Base-by-base conservation (phyloP, 2,797 vertebrate species). In the Brachyrhaphis roseni region DNA sequence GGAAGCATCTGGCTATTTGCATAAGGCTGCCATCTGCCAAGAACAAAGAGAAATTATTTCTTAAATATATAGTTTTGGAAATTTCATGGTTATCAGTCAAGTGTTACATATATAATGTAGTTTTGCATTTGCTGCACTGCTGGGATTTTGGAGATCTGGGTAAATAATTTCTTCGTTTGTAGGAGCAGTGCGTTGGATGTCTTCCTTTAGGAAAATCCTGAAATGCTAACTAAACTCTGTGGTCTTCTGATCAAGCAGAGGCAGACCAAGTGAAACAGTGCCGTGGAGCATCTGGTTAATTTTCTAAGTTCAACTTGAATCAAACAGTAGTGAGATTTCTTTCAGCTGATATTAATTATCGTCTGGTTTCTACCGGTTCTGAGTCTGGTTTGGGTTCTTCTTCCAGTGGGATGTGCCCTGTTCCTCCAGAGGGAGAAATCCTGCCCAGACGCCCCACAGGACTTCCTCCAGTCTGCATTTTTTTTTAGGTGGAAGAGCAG, bases 241-340 rank as follows among this genome's bases (percentile, higher is more conserved):
- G 6, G 77, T 71, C 20, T 8, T 47, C 34, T 64, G 36, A 39
- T 55, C 73, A 55, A 11, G 41, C 4, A 15, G 18, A 28, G 28
- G 72, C 74, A 57, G 62, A 45, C 76, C 20, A 18, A 78, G 51
- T 28, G 53, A 77, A 78, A 8, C 34, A 4, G 5, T 15, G 0
- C 57, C 68, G 4, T 26, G 31, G 71, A 53, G 23, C 68, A 85
- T 85, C 41, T 79, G 74, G 41, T 59, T 41, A 77, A 85, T 43
- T 75, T 77, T 26, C 13, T 43, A 47, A 28, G 55, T 75, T 73
- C 0, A 59, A 66, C 72, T 41, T 46, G 74, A 76, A 34, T 71
- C 4, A 51, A 81, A 72, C 10, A n/a, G 16, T 77, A 53, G 23
- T 75, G 41, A 81, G 71, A 72, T 73, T n/a, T 71, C 82, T 82